Base-by-base conservation (phyloP, 2,797 vertebrate species). In the Moxostoma hubbsi region DNA sequence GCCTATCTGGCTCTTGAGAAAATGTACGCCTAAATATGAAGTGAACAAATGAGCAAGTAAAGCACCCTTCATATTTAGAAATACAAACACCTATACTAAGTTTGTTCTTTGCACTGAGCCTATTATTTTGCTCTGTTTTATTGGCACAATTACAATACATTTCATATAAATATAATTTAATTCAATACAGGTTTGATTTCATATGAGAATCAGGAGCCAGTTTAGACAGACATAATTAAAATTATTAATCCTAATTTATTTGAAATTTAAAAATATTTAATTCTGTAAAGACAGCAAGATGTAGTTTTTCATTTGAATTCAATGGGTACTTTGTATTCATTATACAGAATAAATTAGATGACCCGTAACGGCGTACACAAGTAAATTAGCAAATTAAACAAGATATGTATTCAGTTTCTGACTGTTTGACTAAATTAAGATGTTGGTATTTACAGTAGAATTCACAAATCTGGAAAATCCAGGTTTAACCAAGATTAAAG, bases 361-460 rank as follows among this genome's bases (percentile, higher is more conserved):
- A 73, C 71, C 58, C 7, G 9, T 36, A 24, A 6, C 6, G 70
- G 59, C 81, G 53, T 10, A 5, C 68, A 66, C 66, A 65, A 77
- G 65, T 10, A 67, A 45, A 58, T 49, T 36, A 10, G 46, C 18
- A 43, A 36, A 18, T 12, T 11, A 0, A 58, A 73, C 72, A 4
- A 59, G 16, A 24, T 36, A 13, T 18, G 36, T 1, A 54, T 43
- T 75, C 10, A 7, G 5, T 53, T 71, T 24, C 50, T 66, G 24
- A 24, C 24, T 24, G 49, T 7, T 9, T 61, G 57, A 63, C 6
- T 47, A 12, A 68, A 54, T 46, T 55, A 65, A 57, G 9, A 54
- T 43, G 54, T 66, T 11, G 15, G 18, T 15, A 58, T 73, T 43
- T 57, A 50, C 36, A 65, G 70, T 73, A 51, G 63, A 59, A 13